These are phyloP conservation scores for Stratiomys singularior DNA, from an alignment of 2,888 invertebrate genomes.

Conservation along the genomic window DNA sequence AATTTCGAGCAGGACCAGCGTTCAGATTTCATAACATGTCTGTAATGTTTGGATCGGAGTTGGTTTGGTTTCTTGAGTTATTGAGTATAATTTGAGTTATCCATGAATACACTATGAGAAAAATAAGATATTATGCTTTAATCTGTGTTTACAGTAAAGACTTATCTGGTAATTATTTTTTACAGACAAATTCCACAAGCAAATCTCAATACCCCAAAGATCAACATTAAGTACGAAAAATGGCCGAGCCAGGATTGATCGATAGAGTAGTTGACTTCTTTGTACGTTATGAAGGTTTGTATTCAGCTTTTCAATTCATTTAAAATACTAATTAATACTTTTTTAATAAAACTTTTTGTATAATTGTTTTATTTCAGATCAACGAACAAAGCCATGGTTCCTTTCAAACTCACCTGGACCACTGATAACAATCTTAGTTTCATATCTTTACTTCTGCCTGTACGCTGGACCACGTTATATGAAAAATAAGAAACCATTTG, in stretches of 20 bases:
- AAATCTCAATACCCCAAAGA: neutral
- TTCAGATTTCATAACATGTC: no score
- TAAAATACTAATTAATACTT: neutral
- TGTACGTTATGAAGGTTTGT: constrained; percentile 64
- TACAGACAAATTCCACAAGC: no score
- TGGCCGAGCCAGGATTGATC: constrained; percentile 48
- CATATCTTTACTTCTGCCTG: constrained; percentile 78
- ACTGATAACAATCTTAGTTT: constrained; percentile 73
- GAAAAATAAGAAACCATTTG: constrained; percentile 86
- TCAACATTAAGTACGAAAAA: neutral
- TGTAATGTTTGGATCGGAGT: no score
- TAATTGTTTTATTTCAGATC: constrained; percentile 69
- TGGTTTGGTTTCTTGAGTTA: no score
- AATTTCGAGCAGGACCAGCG: no score
- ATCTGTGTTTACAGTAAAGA: no score
- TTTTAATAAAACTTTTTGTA: no score
- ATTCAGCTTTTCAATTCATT: constrained; percentile 5
- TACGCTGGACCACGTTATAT: constrained; percentile 88
- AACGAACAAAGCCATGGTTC: constrained; percentile 78
- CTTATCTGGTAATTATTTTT: no score
- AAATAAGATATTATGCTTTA: no score
- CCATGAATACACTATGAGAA: no score
- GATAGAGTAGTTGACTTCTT: constrained; percentile 65
- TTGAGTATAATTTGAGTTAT: no score
- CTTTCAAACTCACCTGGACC: constrained; percentile 78